phyloP scores from a whole-genome alignment of 1,140 invertebrate species.

The Mylabris phalerata region DNA sequence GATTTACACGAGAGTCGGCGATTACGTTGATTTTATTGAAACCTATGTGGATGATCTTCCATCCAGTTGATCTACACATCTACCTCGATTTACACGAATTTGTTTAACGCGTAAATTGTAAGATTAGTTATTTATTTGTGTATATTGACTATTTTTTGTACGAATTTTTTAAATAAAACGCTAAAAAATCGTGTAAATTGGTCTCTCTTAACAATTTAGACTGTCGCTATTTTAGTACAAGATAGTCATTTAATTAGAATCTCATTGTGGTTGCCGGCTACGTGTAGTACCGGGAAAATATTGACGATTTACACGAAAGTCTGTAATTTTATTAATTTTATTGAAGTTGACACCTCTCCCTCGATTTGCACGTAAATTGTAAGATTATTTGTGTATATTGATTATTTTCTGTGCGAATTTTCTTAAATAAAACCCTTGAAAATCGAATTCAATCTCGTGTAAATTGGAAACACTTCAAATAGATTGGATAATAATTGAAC shows the following conservation, averaged over 20 bases:
- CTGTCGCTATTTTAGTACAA: too few relatives aligned
- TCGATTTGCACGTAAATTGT: too few relatives aligned
- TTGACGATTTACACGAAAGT: not conserved
- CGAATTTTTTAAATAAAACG: too few relatives aligned
- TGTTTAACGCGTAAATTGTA: too few relatives aligned
- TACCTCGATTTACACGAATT: not conserved
- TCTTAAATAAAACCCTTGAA: not conserved
- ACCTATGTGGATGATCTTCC: not conserved
- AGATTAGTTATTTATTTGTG: too few relatives aligned
- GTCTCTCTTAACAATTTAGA: too few relatives aligned
- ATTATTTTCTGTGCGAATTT: not conserved
- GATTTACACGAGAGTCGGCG: not conserved
- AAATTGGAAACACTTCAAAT: slow-evolving; percentile 1
- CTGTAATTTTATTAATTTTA: slow-evolving; percentile 3
- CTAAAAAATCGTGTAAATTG: too few relatives aligned
- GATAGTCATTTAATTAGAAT: not conserved
- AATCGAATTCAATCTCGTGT: not conserved
- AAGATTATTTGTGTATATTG: too few relatives aligned
- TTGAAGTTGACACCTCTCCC: not conserved
- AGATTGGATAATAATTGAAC: slow-evolving; percentile 1
- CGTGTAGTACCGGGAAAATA: not conserved
- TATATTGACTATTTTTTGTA: too few relatives aligned
- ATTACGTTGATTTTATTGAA: slow-evolving; percentile 2
- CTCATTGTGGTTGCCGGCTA: not conserved
- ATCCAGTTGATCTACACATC: not conserved